Evolutionary conservation across 2,113 vertebrate species (phyloP).

Genomic region (Cariama cristata): DNA sequence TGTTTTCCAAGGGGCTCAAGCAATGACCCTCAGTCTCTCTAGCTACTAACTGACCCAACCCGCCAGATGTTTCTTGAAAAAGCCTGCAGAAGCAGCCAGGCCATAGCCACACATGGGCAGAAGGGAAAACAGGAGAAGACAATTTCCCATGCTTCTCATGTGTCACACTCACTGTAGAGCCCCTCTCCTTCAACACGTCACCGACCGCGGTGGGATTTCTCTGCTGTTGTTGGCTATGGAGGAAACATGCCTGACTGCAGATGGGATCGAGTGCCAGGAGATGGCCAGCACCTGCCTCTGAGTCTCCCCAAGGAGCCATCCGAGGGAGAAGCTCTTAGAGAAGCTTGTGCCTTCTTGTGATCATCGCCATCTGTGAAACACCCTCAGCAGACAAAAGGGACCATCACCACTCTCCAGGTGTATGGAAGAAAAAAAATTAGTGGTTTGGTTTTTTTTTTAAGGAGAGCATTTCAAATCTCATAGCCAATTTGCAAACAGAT

Average conservation of each 20-base stretch:
- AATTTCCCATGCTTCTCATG: not conserved
- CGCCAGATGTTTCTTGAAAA: not conserved
- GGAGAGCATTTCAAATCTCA: not conserved
- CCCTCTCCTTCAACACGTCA: not conserved
- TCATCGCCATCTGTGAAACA: not conserved
- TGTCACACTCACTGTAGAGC: not conserved
- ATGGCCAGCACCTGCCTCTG: not conserved
- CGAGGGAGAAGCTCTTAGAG: not conserved
- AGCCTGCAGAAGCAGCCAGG: not conserved
- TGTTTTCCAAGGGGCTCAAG: not conserved
- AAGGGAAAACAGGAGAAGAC: slow-evolving; percentile 7
- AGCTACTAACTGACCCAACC: not conserved
- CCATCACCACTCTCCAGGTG: fast-evolving
- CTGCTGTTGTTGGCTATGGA: not conserved
- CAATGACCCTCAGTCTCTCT: not conserved
- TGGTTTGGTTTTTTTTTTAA: not conserved
- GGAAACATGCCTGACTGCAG: not conserved
- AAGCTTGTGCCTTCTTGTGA: not conserved
- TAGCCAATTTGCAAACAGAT: not conserved
- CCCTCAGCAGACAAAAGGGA: not conserved
- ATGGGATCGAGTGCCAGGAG: not conserved
- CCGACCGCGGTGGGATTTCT: not conserved
- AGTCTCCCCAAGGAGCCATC: not conserved
- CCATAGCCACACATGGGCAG: not conserved
- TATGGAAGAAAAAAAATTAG: not conserved